Evolutionary conservation across 2,888 invertebrate species (phyloP), one percentile per base, ranked within the genome.

Genomic region (Eudasyphora cyanicolor): DNA sequence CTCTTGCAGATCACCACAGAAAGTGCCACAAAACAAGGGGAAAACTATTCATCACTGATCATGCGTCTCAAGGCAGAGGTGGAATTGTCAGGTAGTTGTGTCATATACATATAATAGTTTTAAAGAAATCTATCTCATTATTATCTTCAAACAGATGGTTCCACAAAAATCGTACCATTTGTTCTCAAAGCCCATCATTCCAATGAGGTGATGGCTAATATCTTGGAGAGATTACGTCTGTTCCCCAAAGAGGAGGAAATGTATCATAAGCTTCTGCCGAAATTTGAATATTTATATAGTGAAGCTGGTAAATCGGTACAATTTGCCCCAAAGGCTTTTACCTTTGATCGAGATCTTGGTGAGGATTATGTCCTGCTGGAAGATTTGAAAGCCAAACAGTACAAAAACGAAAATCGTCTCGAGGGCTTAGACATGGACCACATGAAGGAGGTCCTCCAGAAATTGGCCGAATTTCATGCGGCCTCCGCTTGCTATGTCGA

Each of bases 381-480:
- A 70, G 91, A 92, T 85, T 85, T 92, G 64, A 87, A 85, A n/a
- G 67, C 71, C 0, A 88, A 88, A 70, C 86, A 87, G 27, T 92
- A 88, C 42, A 89, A 88, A 76, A 91, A 89, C 78, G 89, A 86
- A 8, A 90, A 90, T 86, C 89, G 90, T 0, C 42, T 88, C 2
- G 82, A 82, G 0, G 92, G 92, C 12, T 84, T 92, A 0, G 89
- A 91, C 49, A 81, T 89, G 85, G 86, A 86, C 0, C 92, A 92
- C 45, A 88, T 90, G 86, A 79, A 89, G 42, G 82, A 88, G 19
- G 90, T 88, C 0, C 86, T 92, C 6, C 83, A 87, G 42, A 92
- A 91, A 76, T 67, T 92, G 81, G 91, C 91, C 0, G 87, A 91
- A 32, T 91, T 91, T 76, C 92, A 92, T 89, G 92, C 92, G 0